Evolutionary conservation across 2,113 vertebrate genomes (phyloP), one percentile per base, ranked within the genome.

Genomic region (Chascanopsetta lugubris): DNA sequence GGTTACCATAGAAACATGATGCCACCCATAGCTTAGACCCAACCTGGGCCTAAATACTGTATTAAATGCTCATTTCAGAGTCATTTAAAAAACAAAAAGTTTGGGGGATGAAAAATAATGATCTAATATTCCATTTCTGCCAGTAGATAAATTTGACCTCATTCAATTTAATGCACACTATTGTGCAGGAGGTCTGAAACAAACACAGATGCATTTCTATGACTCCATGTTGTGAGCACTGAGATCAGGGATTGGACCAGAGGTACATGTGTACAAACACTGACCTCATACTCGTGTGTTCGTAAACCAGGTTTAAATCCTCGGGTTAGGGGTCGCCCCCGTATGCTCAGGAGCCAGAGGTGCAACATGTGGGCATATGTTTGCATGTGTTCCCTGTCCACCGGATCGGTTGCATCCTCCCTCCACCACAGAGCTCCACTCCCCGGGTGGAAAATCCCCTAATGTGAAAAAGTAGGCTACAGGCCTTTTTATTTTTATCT

Each of bases 401-500:
- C 51, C 50, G 54, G 43, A 73, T 81, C 67, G 55, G 77, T 73
- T 70, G 50, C 2, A 0, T 69, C 65, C 63, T 59, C 46, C 51
- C 53, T 20, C 27, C 46, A 21, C 15, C 13, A 45, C 46, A 48
- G 42, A 25, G 48, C 7, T 15, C 66, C 79, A 75, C 54, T 57
- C 2, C 0, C 61, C 51, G 77, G n/a, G n/a, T n/a, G n/a, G 72
- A 60, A 74, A 60, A 82, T 77, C 68, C 77, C 61, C 38, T 68
- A 47, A 5, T 46, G 68, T 36, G 55, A 71, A 51, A 85, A 88
- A 83, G 64, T 86, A 85, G 70, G 87, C 82, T 85, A 68, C 20
- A 69, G 71, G 66, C 58, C n/a, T 71, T 85, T 82, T 87, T 77
- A 69, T 83, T 85, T 84, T 80, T 66, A 76, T 86, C 74, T 77